Evolutionary conservation across 2,113 vertebrate species (phyloP).

Genomic region (Tylochromis polylepis): DNA sequence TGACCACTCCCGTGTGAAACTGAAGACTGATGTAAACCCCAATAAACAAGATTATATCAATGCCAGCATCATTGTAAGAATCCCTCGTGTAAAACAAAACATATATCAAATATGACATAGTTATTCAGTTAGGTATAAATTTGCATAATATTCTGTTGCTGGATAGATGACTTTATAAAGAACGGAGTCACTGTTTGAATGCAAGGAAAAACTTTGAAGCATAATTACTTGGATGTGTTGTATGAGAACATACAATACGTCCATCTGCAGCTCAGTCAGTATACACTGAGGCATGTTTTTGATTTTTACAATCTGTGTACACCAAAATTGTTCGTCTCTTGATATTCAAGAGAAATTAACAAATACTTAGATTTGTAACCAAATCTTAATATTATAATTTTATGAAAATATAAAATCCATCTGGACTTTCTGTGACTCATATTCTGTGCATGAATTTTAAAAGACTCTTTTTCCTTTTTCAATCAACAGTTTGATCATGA

Average conservation of each 20-base stretch:
- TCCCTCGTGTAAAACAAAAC: not conserved
- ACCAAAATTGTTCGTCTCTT: not conserved
- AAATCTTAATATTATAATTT: not conserved
- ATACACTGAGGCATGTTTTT: not conserved
- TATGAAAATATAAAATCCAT: not conserved
- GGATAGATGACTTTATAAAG: not conserved
- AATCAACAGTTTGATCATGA: slow-evolving; percentile 89
- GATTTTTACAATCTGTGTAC: too few relatives aligned
- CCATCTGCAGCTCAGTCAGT: not conserved
- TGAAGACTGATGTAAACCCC: slow-evolving; percentile 85
- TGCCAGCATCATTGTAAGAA: slow-evolving; percentile 90
- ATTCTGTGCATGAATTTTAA: not conserved
- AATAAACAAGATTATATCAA: slow-evolving; percentile 95
- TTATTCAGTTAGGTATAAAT: not conserved
- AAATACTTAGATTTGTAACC: not conserved
- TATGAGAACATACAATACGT: not conserved
- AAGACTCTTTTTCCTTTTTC: not conserved
- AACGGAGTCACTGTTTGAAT: not conserved
- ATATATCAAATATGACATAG: not conserved
- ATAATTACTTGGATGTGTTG: not conserved
- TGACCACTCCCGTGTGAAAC: slow-evolving; percentile 91
- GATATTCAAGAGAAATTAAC: not conserved
- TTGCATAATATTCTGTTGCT: not conserved
- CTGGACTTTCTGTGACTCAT: not conserved
- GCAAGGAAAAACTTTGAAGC: not conserved